These are phyloP conservation scores for Axea sp. DNA, from an alignment of 2,888 invertebrate genomes.

Conservation along the genomic window DNA sequence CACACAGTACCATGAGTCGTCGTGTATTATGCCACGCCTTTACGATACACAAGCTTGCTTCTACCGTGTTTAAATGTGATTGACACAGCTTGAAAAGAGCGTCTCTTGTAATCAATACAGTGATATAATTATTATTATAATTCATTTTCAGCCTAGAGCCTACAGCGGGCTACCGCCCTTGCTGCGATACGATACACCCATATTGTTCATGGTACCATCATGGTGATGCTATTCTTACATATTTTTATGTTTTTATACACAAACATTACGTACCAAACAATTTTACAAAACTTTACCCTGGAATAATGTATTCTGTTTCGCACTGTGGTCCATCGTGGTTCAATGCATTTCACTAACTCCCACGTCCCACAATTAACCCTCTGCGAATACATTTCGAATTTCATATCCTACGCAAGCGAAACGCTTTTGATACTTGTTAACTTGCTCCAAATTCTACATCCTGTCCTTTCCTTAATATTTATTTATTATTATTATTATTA, in stretches of 20 bases:
- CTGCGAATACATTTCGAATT: constrained; percentile 26
- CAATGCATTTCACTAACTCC: neutral
- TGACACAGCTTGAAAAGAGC: constrained; percentile 48
- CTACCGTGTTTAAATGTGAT: constrained; percentile 59
- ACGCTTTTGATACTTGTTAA: constrained; percentile 47
- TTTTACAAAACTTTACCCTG: constrained; percentile 72
- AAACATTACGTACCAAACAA: constrained; percentile 75
- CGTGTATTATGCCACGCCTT: constrained; percentile 41
- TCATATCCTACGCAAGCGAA: constrained; percentile 27
- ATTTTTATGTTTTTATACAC: constrained; percentile 67
- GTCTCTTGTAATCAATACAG: constrained; percentile 25
- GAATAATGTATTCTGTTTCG: constrained; percentile 69
- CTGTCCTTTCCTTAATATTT: constrained; percentile 10
- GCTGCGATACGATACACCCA: constrained; percentile 52
- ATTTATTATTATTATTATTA: constrained; percentile 16
- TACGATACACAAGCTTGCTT: constrained; percentile 65
- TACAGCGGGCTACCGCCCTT: constrained; percentile 37
- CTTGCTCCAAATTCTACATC: constrained; percentile 16
- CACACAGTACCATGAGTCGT: constrained; percentile 10
- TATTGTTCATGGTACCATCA: constrained; percentile 56
- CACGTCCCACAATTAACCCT: neutral
- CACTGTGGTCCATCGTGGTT: constrained; percentile 19
- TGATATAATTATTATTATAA: constrained; percentile 44
- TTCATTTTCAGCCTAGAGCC: constrained; percentile 53
- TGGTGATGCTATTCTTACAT: constrained; percentile 63